A percentile compares a stretch with the other conserved stretches of the same genome.
Conservation (phyloP, 2,888 invertebrate genomes). For the Andrena bicolor region DNA sequence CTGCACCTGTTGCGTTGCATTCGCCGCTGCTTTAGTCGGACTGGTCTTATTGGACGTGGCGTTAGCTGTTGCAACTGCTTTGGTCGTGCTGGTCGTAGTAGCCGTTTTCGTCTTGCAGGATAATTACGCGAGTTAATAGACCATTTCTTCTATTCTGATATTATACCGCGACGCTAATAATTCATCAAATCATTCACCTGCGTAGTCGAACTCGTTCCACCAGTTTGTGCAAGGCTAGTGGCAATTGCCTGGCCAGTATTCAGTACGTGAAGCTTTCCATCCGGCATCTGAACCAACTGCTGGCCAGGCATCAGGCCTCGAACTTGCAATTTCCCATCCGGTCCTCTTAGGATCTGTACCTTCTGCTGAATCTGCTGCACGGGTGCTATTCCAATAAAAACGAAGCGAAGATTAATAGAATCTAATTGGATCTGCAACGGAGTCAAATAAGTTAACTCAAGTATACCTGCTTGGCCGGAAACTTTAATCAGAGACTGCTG, state of each 20-base stretch:
- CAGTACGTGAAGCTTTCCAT: conserved; percentile 95
- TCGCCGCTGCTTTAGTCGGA: conserved; percentile 74
- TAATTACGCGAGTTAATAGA: not conserved
- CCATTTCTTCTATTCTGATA: conserved; percentile 2
- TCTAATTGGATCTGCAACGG: conserved; percentile 15
- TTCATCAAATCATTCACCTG: conserved; percentile 46
- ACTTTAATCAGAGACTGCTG: conserved; percentile 86
- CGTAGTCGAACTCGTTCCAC: conserved; percentile 58
- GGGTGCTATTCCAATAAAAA: conserved; percentile 72
- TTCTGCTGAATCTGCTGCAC: conserved; percentile 88
- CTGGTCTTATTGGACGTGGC: conserved; percentile 57
- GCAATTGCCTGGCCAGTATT: conserved; percentile 88
- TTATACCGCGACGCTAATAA: not conserved
- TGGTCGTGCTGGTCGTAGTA: conserved; percentile 68
- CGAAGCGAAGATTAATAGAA: conserved; percentile 37
- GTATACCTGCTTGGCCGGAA: conserved; percentile 78
- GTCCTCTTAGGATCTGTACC: conserved; percentile 95
- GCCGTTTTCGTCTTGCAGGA: conserved; percentile 72
- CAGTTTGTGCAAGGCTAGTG: conserved; percentile 80
- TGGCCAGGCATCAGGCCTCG: conserved; percentile 96
- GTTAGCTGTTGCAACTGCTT: conserved; percentile 42
- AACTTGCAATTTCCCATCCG: conserved; percentile 96
- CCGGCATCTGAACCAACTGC: conserved; percentile 96
- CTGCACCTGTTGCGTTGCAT: conserved; percentile 79
- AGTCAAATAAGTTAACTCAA: conserved; percentile 41